Base-by-base conservation (phyloP, 2,113 vertebrate genomes). In the Megaleporinus macrocephalus region DNA sequence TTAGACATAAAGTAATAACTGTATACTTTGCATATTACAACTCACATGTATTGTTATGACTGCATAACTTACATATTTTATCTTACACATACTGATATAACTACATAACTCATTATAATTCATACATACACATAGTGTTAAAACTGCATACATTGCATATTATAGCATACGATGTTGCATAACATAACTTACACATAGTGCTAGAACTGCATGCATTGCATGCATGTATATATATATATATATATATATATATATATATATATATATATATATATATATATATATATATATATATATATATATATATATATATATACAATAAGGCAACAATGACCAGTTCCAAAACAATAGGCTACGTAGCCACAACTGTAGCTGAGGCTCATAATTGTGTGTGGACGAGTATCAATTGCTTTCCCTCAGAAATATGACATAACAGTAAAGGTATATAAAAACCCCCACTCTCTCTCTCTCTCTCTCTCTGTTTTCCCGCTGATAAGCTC, bases 391-490 rank as follows among this genome's bases (percentile, higher is more conserved):
- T 66, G 61, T 20, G 4, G 71, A 81, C 61, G 74, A 74, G 49
- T 59, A 81, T 20, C 30, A 81, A 59, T 76, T 66, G 29, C 62
- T 14, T 30, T 59, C 10, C 13, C 11, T 76, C 14, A 30, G 53
- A 12, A 66, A 47, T 68, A 36, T 68, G 33, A 75, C 49, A 66
- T 29, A 53, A 49, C 3, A 33, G 36, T 73, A 47, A 47, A 57
- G 41, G 41, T 81, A 51, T 26, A 75, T 59, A 68, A 10, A 49
- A 80, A 79, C 11, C 20, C 20, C 4, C 27, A 55, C 18, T 68
- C 61, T 59, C 61, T 82, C 81, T 14, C 30, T 41, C 49, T 70
- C 44, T 63, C 81, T 15, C 18, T 53, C 26, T 70, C n/a, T 80
- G 59, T 63, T 68, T 68, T 33, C 33, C 18, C 57, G 33, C 73